phyloP scores from a whole-genome alignment of 1,140 invertebrate genomes.

The Calosoma granatense region DNA sequence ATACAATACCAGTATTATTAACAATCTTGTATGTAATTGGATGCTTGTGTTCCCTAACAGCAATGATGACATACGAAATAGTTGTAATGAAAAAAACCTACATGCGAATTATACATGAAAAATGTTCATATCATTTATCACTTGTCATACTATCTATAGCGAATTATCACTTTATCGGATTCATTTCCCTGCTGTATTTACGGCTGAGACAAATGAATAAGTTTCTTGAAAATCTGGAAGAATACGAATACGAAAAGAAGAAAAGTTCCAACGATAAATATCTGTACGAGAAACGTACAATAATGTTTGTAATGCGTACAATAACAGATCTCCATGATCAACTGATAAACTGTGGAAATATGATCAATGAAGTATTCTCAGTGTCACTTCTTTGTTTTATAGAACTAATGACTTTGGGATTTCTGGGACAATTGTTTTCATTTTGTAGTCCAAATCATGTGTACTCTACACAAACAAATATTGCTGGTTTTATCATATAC shows the following conservation, averaged over 20 bases:
- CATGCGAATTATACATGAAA: not conserved
- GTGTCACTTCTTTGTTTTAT: not conserved
- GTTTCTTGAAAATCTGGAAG: not conserved
- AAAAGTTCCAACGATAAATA: not conserved
- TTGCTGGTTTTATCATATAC: not conserved
- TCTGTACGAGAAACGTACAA: not conserved
- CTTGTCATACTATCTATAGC: not conserved
- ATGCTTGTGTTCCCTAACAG: not conserved
- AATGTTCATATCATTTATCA: not conserved
- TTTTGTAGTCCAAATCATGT: not conserved
- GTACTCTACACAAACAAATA: not conserved
- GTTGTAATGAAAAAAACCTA: constrained; percentile 1
- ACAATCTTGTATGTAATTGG: not conserved
- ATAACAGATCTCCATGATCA: not conserved
- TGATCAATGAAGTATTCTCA: not conserved
- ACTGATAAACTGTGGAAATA: not conserved
- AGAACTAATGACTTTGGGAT: not conserved
- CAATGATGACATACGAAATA: not conserved
- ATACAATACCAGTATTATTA: not conserved
- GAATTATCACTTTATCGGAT: not conserved
- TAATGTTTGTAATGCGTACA: not conserved
- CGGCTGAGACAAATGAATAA: not conserved
- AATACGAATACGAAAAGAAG: not conserved
- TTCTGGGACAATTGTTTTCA: constrained; percentile 1
- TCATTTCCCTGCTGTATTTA: not conserved